phyloP scores from a whole-genome alignment of 2,888 invertebrate genomes.

The Amblyteles armatorius region DNA sequence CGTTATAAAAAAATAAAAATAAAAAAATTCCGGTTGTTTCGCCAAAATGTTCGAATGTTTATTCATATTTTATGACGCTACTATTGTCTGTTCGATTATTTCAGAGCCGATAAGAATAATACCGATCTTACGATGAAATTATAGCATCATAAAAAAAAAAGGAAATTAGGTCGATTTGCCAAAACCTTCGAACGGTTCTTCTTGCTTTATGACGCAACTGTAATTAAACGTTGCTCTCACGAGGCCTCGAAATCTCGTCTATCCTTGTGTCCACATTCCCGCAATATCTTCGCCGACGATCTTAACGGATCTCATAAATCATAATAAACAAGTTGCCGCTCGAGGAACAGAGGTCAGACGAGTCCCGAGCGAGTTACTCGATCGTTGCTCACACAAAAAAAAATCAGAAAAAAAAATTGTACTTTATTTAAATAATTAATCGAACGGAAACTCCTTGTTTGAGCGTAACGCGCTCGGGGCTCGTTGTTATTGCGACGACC shows the following conservation, averaged over 20 bases:
- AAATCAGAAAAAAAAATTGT: background rate
- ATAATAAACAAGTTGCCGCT: background rate
- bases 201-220: slow-evolving; percentile 13
- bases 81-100: too few relatives aligned
- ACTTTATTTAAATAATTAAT: slow-evolving; percentile 33
- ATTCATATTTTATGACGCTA: background rate
- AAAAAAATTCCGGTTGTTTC: too few relatives aligned
- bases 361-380: background rate
- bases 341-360: background rate
- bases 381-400: background rate
- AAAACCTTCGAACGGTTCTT: slow-evolving; percentile 5
- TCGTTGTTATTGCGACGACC: slow-evolving; percentile 36
- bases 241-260: slow-evolving; percentile 1
- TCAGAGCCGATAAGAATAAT: background rate
- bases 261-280: slow-evolving; percentile 1
- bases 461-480: background rate
- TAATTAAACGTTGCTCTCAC: background rate
- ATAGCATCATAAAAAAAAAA: background rate
- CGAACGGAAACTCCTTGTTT: slow-evolving; percentile 44
- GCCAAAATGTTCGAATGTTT: background rate
- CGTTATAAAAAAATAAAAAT: too few relatives aligned
- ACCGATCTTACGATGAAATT: background rate
- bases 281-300: slow-evolving; percentile 19
- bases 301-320: slow-evolving; percentile 1
- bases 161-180: slow-evolving; percentile 10